Base-by-base conservation (phyloP, 1,140 invertebrate genomes). In the Laupala kohalensis region DNA sequence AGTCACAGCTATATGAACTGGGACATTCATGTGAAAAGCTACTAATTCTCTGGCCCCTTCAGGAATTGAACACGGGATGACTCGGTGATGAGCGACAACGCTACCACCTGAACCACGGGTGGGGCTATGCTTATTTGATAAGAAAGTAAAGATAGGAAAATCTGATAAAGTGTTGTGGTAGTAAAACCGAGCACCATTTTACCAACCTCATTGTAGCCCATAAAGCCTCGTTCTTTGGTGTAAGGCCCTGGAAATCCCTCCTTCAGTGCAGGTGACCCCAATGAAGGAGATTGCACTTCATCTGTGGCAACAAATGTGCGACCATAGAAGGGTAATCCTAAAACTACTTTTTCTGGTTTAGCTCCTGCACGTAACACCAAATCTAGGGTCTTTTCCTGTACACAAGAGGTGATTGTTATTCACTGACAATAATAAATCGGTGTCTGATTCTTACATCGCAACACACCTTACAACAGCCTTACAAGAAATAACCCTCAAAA, bases 291-390 rank as follows among this genome's bases (percentile, higher is more conserved):
- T 69, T 72, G 79, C 75, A 74, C 80, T 76, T 67, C 76, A 73
- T 25, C 80, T 74, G 66, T 76, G 6, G 90, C 77, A 6, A 90
- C 80, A 78, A 93, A 96, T 5, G 89, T 89, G 30, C 91, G 83
- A 2, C 94, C 94, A 75, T 95, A 95, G 74, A 92, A 87, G 0
- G 93, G 89, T 12, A 96, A 76, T 5, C 94, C 94, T 0, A 95
- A 76, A 0, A 95, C 87, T 68, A 95, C 77, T 80, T 96, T 96
- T 4, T 87, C 84, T 0, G 85, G 81, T 15, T 87, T 86, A 5
- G 89, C 89, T 5, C 92, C 93, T 13, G 77, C 71, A 12, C 75
- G 74, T 12, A 81, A 74, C 77, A 79, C 78, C 71, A 80, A 78
- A 27, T 81, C 80, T 12, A 84, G 76, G 6, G 79, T 79, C 71